phyloP scores from a whole-genome alignment of 2,113 vertebrate species.

The Illadopsis cleaveri region DNA sequence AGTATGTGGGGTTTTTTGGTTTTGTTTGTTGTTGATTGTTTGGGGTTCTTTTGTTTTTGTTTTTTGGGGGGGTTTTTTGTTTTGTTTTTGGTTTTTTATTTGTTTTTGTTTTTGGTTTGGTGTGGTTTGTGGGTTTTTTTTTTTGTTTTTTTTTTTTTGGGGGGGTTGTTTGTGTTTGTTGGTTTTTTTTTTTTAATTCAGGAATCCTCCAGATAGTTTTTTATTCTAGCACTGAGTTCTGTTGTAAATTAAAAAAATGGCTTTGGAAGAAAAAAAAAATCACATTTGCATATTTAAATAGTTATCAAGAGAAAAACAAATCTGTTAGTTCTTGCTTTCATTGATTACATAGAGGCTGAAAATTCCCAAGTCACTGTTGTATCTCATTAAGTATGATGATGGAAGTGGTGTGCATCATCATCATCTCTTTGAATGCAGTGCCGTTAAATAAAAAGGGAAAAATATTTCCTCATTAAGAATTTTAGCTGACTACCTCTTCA shows the following conservation, averaged over 20 bases:
- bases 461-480: neutral
- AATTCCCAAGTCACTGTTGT: neutral
- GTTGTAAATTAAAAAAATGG: neutral
- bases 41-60: too few relatives aligned
- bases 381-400: neutral
- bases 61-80: too few relatives aligned
- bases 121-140: too few relatives aligned
- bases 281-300: neutral
- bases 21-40: neutral
- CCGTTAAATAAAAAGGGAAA: neutral
- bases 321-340: neutral
- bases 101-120: too few relatives aligned
- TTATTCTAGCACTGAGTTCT: neutral
- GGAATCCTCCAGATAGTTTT: neutral
- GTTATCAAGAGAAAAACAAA: neutral
- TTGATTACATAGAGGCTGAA: neutral
- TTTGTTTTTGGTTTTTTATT: too few relatives aligned
- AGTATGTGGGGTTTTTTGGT: neutral
- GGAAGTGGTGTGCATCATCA: neutral
- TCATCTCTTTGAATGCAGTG: neutral
- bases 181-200: neutral
- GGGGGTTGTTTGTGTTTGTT: too few relatives aligned
- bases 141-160: too few relatives aligned
- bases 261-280: neutral
- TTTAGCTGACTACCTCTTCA: slow-evolving; percentile 1